phyloP scores from a whole-genome alignment of 2,888 invertebrate genomes.

The Hirtodrosophila confusa region DNA sequence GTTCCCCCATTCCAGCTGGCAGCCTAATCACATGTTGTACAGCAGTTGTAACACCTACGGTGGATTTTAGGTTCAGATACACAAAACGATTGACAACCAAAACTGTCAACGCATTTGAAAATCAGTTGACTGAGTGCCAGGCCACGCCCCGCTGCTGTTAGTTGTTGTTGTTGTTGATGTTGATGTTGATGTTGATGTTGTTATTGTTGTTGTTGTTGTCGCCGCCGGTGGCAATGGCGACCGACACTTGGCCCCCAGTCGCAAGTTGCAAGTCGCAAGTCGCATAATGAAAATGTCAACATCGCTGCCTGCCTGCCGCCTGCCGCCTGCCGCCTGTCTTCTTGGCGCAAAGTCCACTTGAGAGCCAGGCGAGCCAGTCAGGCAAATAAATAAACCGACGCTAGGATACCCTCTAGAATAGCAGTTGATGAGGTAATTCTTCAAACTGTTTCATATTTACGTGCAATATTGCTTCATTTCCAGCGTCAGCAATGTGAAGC shows the following conservation, averaged over 20 bases:
- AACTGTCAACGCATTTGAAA: conserved; percentile 74
- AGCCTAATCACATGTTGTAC: conserved; percentile 59
- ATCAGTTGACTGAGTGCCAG: conserved; percentile 65
- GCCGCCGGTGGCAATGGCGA: conserved; percentile 65
- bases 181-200: conserved; percentile 26
- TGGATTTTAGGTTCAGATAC: conserved; percentile 32
- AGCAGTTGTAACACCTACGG: conserved; percentile 58
- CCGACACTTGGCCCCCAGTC: conserved; percentile 61
- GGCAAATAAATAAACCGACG: conserved; percentile 40
- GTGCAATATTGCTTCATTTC: no score
- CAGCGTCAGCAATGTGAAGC: no score
- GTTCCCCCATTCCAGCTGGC: conserved; percentile 44
- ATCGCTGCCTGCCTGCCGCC: conserved; percentile 25
- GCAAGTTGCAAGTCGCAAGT: conserved; percentile 59
- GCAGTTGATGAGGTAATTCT: no score
- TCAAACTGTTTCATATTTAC: no score
- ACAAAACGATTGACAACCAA: conserved; percentile 71
- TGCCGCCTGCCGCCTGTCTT: conserved; percentile 22
- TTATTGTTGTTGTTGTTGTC: conserved; percentile 38
- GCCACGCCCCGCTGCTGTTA: conserved; percentile 39
- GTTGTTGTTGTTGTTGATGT: conserved; percentile 19
- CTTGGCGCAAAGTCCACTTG: conserved; percentile 56
- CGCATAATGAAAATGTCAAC: conserved; percentile 76
- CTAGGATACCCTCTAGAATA: conserved; percentile 17
- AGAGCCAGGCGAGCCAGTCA: conserved; percentile 24